Base-by-base conservation (phyloP, 2,888 invertebrate species). In the Pachydiplax longipennis region DNA sequence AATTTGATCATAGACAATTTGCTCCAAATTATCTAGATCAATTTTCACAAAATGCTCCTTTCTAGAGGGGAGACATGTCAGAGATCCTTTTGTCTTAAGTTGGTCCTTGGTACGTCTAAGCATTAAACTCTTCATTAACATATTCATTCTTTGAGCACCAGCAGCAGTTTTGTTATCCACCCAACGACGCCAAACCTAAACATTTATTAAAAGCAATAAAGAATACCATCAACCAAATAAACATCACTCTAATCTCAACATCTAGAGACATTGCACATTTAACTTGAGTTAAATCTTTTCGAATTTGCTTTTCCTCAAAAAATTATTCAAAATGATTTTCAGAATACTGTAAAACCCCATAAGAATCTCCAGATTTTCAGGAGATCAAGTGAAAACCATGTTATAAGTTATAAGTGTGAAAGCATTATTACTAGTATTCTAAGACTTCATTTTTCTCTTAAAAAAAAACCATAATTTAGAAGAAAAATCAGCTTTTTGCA, bases 181-280 rank as follows among this genome's bases (percentile, higher is more conserved):
- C 97, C 98, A 99, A 91, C 96, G 96, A 93, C 98, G 98, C 98
- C 98, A 99, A 92, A 98, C 96, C 95, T 96, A 92, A 2, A 92
- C 91, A 91, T 90, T 82, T 61, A 91, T 48, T 37, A 37, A 48
- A 10, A 48, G n/a, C 3, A 73, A 73, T 73, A 31, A 73, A 73
- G 6, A 5, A 31, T 13, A 2, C 2, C 15, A 31, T 31, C 31
- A 31, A 1, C 1, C 25, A 73, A 73, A 73, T 2, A 25, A 31
- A 73, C 25, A 31, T 65, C 65, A 65, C 0, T n/a, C n/a, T n/a
- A 25, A 73, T 10, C 0, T 0, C 12, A 10, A 15, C 13, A 8
- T 73, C 5, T 10, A 73, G 12, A 31, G 73, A 73, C 8, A 15
- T 18, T 53, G 53, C 53, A 18, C 53, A 53, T 5, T 53, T 2